These are phyloP conservation scores for Poeciliopsis turneri DNA, from an alignment of 2,797 vertebrate species.

Conservation along the genomic window DNA sequence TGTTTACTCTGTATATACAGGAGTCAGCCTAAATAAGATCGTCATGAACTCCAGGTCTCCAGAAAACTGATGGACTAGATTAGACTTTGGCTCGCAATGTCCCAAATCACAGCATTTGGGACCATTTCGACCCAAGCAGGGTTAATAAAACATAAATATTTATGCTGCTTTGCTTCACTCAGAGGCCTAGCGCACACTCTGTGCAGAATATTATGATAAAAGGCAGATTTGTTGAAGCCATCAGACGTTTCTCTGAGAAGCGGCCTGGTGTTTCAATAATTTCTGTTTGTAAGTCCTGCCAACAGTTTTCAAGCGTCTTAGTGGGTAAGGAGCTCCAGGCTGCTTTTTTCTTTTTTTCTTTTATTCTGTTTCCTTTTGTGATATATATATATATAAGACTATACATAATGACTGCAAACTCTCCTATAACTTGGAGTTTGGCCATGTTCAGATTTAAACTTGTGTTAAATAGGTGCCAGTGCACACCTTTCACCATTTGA, in stretches of 20 bases:
- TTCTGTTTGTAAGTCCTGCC: background rate
- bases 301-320: background rate
- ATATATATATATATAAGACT: background rate
- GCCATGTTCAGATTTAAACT: background rate
- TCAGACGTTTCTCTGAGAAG: constrained; percentile 54
- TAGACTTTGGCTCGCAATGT: constrained; percentile 68
- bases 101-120: constrained; percentile 68
- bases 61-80: constrained; percentile 80
- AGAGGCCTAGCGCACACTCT: constrained; percentile 55
- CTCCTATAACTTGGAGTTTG: background rate
- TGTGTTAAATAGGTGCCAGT: background rate
- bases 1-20: constrained; percentile 86
- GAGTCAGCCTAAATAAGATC: constrained; percentile 82
- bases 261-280: constrained; percentile 22
- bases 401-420: background rate
- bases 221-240: constrained; percentile 62
- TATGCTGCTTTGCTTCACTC: constrained; percentile 65
- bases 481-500: background rate
- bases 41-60: constrained; percentile 63
- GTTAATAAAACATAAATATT: constrained; percentile 81
- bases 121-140: constrained; percentile 70
- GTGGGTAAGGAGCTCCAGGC: background rate
- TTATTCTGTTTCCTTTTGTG: background rate
- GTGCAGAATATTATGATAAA: constrained; percentile 57
- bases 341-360: background rate